Evolutionary conservation across 2,888 invertebrate genomes (phyloP).

Genomic region (Cosmorhoe ocellata): DNA sequence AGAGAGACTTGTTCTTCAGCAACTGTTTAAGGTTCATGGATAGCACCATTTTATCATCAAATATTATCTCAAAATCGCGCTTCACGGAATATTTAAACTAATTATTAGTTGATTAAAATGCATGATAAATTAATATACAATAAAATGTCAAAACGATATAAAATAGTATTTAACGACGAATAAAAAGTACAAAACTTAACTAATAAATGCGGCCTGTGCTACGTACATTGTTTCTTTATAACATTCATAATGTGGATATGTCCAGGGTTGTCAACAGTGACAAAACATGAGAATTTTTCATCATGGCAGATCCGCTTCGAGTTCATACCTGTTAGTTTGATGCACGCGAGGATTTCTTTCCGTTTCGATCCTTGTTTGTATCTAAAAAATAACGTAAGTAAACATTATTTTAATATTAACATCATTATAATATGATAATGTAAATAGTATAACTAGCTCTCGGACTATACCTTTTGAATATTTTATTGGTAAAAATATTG

Average conservation of each 20-base stretch:
- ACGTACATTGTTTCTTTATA: conserved; percentile 49
- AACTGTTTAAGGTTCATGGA: too few species aligned
- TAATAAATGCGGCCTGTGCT: conserved; percentile 38
- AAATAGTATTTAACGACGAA: conserved; percentile 6
- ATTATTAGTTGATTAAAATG: background rate
- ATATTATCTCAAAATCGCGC: too few species aligned
- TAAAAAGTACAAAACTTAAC: conserved; percentile 2
- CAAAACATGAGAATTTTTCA: conserved; percentile 81
- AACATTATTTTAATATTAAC: too few species aligned
- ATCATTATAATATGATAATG: too few species aligned
- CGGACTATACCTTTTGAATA: too few species aligned
- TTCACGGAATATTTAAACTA: too few species aligned
- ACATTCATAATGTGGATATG: conserved; percentile 83
- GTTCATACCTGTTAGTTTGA: conserved; percentile 72
- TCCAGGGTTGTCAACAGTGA: conserved; percentile 83
- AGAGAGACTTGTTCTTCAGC: too few species aligned
- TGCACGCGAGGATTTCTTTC: conserved; percentile 72
- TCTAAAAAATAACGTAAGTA: conserved; percentile 45
- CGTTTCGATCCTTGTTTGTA: conserved; percentile 67
- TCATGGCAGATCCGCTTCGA: conserved; percentile 68
- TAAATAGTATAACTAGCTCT: too few species aligned
- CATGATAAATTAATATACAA: conserved; percentile 6
- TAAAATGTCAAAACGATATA: conserved; percentile 19
- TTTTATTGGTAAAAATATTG: too few species aligned
- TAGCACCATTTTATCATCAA: too few species aligned